Base-by-base conservation (phyloP, 2,113 vertebrate genomes). In the Hirundichthys speculiger region DNA sequence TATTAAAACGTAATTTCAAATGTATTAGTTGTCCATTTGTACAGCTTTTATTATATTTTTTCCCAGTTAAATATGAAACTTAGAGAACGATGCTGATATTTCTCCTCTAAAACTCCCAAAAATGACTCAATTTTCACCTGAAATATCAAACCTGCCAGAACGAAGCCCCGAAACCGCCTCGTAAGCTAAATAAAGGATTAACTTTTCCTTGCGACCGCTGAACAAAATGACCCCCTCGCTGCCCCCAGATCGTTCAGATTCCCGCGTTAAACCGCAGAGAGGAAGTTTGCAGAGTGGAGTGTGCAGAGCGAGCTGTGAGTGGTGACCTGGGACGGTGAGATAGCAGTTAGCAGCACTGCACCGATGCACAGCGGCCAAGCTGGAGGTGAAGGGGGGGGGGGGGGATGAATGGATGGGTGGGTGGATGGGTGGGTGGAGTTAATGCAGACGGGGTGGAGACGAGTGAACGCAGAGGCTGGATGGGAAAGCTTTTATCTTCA, bases 311-410 rank as follows among this genome's bases (percentile, higher is more conserved):
- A n/a, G 52, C 45, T 51, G 54, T 19, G 51, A 73, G 72, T 65
- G 71, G 53, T 62, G 81, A 73, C 73, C 64, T 41, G 34, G 64
- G 63, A 69, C 49, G 56, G 64, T 47, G 67, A 43, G 50, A 73
- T 16, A 78, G 65, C 61, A 42, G 70, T 54, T 61, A 42, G 71
- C 61, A 82, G 85, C 83, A 86, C 78, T 61, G 78, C 89, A 91
- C 67, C 87, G 87, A 88, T 64, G 87, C 91, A 93, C 86, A 79
- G 89, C 15, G 77, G 84, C 81, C 72, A 87, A 88, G 86, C 87
- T 52, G 60, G 62, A 66, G 51, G 57, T 8, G 2, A 52, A 38
- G 57, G 41, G 3, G 8, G 38, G 20, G 42, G 30, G 62, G 21
- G 2, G 22, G 52, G 70, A 18, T 51, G 16, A 64, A 77, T 70